Conservation (phyloP, 2,888 invertebrate species). For the Griposia aprilina region DNA sequence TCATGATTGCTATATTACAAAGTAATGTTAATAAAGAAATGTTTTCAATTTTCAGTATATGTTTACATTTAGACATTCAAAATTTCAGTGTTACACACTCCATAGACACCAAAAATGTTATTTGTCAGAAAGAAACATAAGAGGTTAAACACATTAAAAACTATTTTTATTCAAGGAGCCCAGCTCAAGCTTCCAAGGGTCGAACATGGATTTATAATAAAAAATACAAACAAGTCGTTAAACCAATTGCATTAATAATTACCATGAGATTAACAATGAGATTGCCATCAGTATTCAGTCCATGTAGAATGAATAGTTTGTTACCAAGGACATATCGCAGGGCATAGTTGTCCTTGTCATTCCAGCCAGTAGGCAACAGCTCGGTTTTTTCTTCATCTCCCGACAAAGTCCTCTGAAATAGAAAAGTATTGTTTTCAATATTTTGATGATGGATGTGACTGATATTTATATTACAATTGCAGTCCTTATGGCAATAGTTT, state of each 20-base stretch:
- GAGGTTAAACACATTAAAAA: background rate
- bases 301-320: constrained; percentile 92
- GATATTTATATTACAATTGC: background rate
- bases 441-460: background rate
- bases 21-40: background rate
- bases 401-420: constrained; percentile 90
- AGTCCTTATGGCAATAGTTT: background rate
- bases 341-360: constrained; percentile 92
- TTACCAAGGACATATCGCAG: constrained; percentile 93
- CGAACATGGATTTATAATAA: background rate
- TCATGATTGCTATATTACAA: constrained; percentile 14
- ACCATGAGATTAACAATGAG: constrained; percentile 93
- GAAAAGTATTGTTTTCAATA: background rate
- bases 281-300: constrained; percentile 91
- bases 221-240: background rate
- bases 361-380: constrained; percentile 94
- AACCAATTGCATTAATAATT: constrained; percentile 63
- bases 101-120: constrained; percentile 11
- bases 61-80: constrained; percentile 10
- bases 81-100: constrained; percentile 18
- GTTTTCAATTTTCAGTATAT: constrained; percentile 4
- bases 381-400: constrained; percentile 92
- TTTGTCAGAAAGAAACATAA: constrained; percentile 1
- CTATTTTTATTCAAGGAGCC: background rate
- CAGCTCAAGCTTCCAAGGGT: background rate